phyloP scores from a whole-genome alignment of 2,888 invertebrate species.

The Conchocele bisecta region DNA sequence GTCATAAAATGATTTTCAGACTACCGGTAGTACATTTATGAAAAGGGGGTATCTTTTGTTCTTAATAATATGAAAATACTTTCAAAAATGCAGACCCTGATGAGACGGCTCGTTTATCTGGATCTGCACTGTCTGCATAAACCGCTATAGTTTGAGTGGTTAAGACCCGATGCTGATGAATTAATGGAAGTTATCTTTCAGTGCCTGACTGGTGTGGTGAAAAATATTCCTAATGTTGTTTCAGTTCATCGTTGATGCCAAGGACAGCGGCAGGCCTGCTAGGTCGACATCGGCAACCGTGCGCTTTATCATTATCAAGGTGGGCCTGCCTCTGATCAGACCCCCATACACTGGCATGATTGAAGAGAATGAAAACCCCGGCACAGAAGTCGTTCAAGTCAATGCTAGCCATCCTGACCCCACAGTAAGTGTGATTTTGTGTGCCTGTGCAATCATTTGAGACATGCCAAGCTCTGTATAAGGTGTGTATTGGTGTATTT shows the following conservation, averaged over 20 bases:
- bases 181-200: too few relatives aligned
- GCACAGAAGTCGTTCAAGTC: conserved; percentile 49
- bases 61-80: too few relatives aligned
- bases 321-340: conserved; percentile 63
- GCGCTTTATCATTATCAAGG: conserved; percentile 58
- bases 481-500: too few relatives aligned
- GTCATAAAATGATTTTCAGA: too few relatives aligned
- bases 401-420: conserved; percentile 42
- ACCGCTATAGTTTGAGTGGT: too few relatives aligned
- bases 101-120: too few relatives aligned
- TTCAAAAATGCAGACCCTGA: too few relatives aligned
- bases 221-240: conserved; percentile 3
- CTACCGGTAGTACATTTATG: too few relatives aligned
- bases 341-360: conserved; percentile 52
- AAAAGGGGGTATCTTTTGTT: too few relatives aligned
- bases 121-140: too few relatives aligned
- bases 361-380: conserved; percentile 52
- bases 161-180: too few relatives aligned
- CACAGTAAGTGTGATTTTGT: conserved; percentile 28
- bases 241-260: conserved; percentile 71
- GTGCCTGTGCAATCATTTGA: conserved; percentile 15
- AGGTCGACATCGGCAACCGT: conserved; percentile 60
- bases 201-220: too few relatives aligned
- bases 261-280: conserved; percentile 68
- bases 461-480: neutral